Base-by-base conservation (phyloP, 2,888 invertebrate species). In the Vandiemenella viatica region DNA sequence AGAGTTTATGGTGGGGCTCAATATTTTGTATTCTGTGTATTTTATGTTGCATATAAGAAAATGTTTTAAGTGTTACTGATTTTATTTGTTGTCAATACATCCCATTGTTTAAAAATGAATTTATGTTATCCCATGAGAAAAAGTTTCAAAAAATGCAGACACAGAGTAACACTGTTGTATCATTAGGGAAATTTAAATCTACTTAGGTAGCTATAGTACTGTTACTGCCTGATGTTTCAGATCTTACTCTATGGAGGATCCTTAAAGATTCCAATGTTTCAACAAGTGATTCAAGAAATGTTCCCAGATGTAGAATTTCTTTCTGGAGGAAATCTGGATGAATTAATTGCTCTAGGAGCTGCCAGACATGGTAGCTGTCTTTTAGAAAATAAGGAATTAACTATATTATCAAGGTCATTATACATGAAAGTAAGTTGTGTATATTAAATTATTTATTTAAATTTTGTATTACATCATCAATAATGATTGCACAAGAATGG, bases 301-400 rank as follows among this genome's bases (percentile, higher is more conserved):
- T 73, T 83, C 54, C 75, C 80, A 1, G 73, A 77, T 52, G 80
- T 82, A 19, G 79, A 80, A 60, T 61, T 83, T 2, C 67, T 82
- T 18, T 72, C 70, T 46, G 73, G 72, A 23, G 73, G 82, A 47
- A 74, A 77, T 44, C 79, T 83, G 2, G 86, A 87, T 67, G 85
- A 87, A 65, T 80, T 83, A 0, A 78, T 85, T 55, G 82, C 86
- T 8, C 72, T 79, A 46, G 87, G 87, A 1, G 84, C 85, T 62
- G 80, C 84, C 0, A 72, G 74, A 37, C 80, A 86, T 66, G 80
- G 45, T 18, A 47, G 50, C 26, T 47, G 40, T 23, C 21, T 54
- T 26, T 32, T 50, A 17, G 20, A 46, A 7, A 42, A 50, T 5
- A 49, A 43, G 41, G 50, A 53, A 38, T 37, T 48, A 2, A 48